A percentile compares a stretch with the other conserved stretches of the same genome.
These are phyloP conservation scores for Drosophila lutescens DNA, from an alignment of 2,888 invertebrate genomes.

Conservation along the genomic window DNA sequence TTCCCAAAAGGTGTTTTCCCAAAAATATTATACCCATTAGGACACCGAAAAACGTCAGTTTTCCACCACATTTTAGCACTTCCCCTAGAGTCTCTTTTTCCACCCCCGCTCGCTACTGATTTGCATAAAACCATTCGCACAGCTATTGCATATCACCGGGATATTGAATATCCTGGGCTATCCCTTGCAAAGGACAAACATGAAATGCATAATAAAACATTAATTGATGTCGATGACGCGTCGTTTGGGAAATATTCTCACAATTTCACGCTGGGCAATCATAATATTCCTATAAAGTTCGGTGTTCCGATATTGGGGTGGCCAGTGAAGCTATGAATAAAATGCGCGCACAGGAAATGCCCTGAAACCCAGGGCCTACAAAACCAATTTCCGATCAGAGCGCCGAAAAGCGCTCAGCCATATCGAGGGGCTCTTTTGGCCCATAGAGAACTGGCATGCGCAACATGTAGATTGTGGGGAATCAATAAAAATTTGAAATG, in stretches of 20 bases:
- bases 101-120: constrained; percentile 35
- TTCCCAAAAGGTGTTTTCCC: constrained; percentile 13
- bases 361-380: constrained; percentile 65
- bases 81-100: not conserved
- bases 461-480: constrained; percentile 67
- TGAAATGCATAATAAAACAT: constrained; percentile 59
- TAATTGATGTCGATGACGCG: constrained; percentile 55
- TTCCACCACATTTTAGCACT: constrained; percentile 32
- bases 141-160: constrained; percentile 71
- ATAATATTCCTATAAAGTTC: constrained; percentile 43
- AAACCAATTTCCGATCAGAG: constrained; percentile 81
- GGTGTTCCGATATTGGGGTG: constrained; percentile 63
- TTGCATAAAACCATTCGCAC: constrained; percentile 70
- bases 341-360: constrained; percentile 66
- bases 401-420: constrained; percentile 41
- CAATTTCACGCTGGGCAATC: constrained; percentile 77
- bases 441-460: constrained; percentile 61
- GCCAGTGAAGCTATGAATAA: constrained; percentile 75
- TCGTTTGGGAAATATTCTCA: constrained; percentile 59
- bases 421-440: not conserved
- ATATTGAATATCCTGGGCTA: constrained; percentile 67
- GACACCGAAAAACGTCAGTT: constrained; percentile 1
- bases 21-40: not conserved
- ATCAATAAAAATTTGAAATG: constrained; percentile 77
- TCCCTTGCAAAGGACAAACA: constrained; percentile 35